Evolutionary conservation across 2,888 invertebrate genomes (phyloP).

Genomic region (Teleiodes luculella): DNA sequence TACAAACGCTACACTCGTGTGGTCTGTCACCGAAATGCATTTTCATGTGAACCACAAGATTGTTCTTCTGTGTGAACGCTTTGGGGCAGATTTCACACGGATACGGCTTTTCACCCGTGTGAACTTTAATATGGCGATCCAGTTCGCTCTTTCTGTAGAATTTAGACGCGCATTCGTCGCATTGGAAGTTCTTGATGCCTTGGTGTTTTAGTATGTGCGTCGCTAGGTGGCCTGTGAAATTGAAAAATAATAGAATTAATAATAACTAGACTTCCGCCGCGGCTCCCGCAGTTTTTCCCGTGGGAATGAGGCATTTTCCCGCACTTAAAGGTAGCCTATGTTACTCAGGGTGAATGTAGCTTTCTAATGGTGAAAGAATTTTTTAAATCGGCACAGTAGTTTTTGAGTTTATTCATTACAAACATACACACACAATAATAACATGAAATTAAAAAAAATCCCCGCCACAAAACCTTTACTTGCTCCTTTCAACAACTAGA

Average conservation of each 20-base stretch:
- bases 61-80: slow-evolving; percentile 62
- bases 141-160: slow-evolving; percentile 65
- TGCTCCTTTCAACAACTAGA: too few species aligned
- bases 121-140: slow-evolving; percentile 38
- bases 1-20: slow-evolving; percentile 48
- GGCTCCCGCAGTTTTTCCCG: too few species aligned
- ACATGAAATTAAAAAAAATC: too few species aligned
- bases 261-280: too few species aligned
- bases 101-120: slow-evolving; percentile 45
- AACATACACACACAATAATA: too few species aligned
- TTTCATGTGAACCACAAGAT: slow-evolving; percentile 61
- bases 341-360: too few species aligned
- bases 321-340: too few species aligned
- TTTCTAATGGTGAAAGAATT: too few species aligned
- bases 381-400: too few species aligned
- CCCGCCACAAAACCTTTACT: too few species aligned
- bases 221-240: slow-evolving; percentile 48
- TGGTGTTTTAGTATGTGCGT: slow-evolving; percentile 57
- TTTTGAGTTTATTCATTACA: too few species aligned
- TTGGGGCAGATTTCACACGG: slow-evolving; percentile 62
- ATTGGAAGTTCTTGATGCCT: slow-evolving; percentile 60
- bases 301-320: too few species aligned
- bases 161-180: slow-evolving; percentile 49
- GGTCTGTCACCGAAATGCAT: slow-evolving; percentile 58
- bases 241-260: neutral